phyloP scores from a whole-genome alignment of 2,797 vertebrate genomes.

The Sebastes aleutianus region DNA sequence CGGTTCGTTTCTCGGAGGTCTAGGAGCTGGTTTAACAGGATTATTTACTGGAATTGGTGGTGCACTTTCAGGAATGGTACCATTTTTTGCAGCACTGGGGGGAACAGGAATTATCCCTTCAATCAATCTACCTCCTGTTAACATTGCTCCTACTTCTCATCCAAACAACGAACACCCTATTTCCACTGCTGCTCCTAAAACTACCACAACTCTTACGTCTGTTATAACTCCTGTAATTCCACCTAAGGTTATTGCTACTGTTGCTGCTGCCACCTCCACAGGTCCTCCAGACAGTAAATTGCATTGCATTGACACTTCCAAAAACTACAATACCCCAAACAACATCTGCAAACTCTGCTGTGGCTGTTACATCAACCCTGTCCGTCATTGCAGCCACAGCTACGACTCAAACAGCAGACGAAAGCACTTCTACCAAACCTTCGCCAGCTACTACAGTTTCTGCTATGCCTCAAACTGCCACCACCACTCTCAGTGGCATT shows the following conservation, averaged over 20 bases:
- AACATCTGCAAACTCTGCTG: neutral
- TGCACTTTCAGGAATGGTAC: rapidly evolving
- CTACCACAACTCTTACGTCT: neutral
- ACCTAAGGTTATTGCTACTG: neutral
- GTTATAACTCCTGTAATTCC: neutral
- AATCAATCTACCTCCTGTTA: neutral
- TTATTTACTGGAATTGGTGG: neutral
- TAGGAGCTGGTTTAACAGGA: neutral
- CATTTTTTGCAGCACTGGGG: neutral
- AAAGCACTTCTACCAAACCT: neutral
- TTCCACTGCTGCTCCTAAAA: neutral
- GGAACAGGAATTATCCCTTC: neutral
- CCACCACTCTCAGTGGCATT: neutral
- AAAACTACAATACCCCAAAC: neutral
- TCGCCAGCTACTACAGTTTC: neutral
- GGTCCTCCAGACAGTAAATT: neutral
- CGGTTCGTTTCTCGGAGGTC: neutral
- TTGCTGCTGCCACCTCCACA: neutral
- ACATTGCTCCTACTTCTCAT: neutral
- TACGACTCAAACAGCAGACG: neutral
- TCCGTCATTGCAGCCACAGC: neutral
- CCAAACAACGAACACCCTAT: neutral
- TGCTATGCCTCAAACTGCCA: neutral
- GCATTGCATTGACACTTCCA: neutral
- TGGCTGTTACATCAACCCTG: neutral